These are phyloP conservation scores for Idaea biselata DNA, from an alignment of 2,888 invertebrate species.

Conservation along the genomic window DNA sequence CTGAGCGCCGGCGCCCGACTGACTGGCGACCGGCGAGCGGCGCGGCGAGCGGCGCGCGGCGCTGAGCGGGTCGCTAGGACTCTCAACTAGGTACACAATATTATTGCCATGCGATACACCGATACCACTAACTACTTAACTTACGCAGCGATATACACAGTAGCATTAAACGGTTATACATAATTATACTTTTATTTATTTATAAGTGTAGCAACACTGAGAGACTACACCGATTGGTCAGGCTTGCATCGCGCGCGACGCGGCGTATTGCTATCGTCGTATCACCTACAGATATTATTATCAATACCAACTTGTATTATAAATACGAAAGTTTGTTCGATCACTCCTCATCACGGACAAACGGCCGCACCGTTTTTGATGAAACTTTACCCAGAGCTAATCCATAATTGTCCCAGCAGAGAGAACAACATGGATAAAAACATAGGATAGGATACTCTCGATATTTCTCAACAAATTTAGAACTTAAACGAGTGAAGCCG, in stretches of 20 bases:
- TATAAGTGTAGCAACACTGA: conserved; percentile 66
- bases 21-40: conserved; percentile 13
- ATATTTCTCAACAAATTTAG: background rate
- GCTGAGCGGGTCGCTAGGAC: conserved; percentile 10
- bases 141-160: conserved; percentile 51
- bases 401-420: background rate
- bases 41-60: conserved; percentile 16
- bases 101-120: conserved; percentile 63
- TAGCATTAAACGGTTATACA: conserved; percentile 45
- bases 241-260: conserved; percentile 50
- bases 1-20: conserved; percentile 20
- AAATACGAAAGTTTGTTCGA: background rate
- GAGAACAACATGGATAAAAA: too few relatives aligned
- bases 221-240: conserved; percentile 74
- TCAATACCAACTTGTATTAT: conserved; percentile 7
- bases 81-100: conserved; percentile 21
- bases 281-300: conserved; percentile 17
- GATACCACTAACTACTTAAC: conserved; percentile 40
- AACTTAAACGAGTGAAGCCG: background rate
- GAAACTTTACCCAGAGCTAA: background rate
- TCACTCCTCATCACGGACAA: too few relatives aligned
- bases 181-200: conserved; percentile 45
- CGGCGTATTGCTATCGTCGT: conserved; percentile 64
- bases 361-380: too few relatives aligned
- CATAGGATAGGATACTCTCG: too few relatives aligned